These are phyloP conservation scores for Trachurus trachurus DNA, from an alignment of 2,797 vertebrate species.

Conservation along the genomic window DNA sequence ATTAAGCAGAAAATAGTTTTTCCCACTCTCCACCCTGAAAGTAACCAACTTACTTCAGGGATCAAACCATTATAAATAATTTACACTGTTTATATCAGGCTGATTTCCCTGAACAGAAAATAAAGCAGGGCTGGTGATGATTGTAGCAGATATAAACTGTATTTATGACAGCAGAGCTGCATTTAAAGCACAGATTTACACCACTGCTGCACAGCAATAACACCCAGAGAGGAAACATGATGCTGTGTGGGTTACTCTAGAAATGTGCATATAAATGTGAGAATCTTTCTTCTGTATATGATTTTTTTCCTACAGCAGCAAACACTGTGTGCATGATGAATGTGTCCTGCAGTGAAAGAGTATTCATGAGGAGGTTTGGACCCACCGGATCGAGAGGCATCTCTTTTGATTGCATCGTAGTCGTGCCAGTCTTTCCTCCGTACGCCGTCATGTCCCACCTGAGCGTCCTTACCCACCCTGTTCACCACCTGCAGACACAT, in stretches of 20 bases:
- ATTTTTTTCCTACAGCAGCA: neutral
- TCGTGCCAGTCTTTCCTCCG: slow-evolving; percentile 95
- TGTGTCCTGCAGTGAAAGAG: neutral
- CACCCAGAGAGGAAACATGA: neutral
- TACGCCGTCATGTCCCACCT: slow-evolving; percentile 76
- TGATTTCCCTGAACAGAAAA: slow-evolving; percentile 44
- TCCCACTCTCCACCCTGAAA: neutral
- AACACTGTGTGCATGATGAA: neutral
- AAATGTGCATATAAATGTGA: neutral
- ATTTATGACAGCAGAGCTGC: slow-evolving; percentile 20
- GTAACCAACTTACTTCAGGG: slow-evolving; percentile 31
- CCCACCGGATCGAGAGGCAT: slow-evolving; percentile 89
- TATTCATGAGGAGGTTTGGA: neutral
- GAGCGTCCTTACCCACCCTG: slow-evolving; percentile 79
- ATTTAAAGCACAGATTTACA: slow-evolving; percentile 16
- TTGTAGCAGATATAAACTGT: slow-evolving; percentile 30
- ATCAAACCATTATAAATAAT: slow-evolving; percentile 34
- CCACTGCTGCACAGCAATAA: slow-evolving; percentile 15
- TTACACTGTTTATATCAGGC: slow-evolving; percentile 26
- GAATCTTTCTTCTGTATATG: neutral
- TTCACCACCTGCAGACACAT: slow-evolving; percentile 84
- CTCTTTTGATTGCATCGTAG: slow-evolving; percentile 89
- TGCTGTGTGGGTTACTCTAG: neutral
- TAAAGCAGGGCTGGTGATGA: slow-evolving; percentile 36
- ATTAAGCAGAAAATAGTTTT: slow-evolving; percentile 19